Conservation (phyloP, 2,113 vertebrate genomes). For the Mus pahari region DNA sequence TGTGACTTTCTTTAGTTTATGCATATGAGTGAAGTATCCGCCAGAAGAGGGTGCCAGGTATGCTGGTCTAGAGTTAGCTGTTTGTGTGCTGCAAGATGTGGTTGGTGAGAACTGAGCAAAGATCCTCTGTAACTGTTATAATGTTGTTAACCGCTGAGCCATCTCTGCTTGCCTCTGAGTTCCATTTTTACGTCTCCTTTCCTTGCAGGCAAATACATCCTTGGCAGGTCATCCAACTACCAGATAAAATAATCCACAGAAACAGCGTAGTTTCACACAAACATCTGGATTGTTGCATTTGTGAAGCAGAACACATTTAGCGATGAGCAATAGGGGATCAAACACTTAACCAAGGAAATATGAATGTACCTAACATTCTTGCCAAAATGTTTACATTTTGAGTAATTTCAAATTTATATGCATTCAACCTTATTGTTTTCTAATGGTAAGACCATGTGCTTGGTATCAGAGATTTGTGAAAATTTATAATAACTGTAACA, state of each 20-base stretch:
- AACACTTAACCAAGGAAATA: slow-evolving; percentile 46
- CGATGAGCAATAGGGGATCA: background rate
- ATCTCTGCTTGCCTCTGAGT: background rate
- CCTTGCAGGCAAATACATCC: background rate
- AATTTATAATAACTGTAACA: background rate
- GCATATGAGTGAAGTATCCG: background rate
- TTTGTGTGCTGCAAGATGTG: background rate
- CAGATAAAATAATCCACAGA: background rate
- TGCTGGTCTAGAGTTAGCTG: no score
- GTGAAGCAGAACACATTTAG: slow-evolving; percentile 3
- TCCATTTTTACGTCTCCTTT: background rate
- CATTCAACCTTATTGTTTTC: background rate
- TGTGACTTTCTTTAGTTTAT: background rate
- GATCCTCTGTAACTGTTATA: background rate
- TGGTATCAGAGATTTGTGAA: background rate
- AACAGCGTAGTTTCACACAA: background rate
- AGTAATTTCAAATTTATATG: slow-evolving; percentile 10
- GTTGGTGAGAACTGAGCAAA: background rate
- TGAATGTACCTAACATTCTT: slow-evolving; percentile 44
- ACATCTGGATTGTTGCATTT: slow-evolving; percentile 30
- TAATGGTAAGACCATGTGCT: background rate
- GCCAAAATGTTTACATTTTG: slow-evolving; percentile 48
- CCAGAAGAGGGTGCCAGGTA: background rate
- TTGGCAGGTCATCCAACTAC: slow-evolving; percentile 9
- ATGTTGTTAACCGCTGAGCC: background rate